phyloP scores from a whole-genome alignment of 2,113 vertebrate species.

The Onychorhynchus coronatus region DNA sequence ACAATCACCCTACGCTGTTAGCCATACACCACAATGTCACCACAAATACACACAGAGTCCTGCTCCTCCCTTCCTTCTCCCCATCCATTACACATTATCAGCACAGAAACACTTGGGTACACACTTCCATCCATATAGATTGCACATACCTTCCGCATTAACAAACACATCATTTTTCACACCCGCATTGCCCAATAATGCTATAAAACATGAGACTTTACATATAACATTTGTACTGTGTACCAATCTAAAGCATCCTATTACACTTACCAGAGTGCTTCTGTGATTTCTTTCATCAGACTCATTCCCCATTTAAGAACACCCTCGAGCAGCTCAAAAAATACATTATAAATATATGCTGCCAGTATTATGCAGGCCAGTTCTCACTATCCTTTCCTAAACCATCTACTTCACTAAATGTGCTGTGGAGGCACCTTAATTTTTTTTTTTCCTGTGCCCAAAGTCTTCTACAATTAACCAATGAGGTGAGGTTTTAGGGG shows the following conservation, averaged over 20 bases:
- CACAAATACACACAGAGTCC: background rate
- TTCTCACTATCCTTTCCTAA: background rate
- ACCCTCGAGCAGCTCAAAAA: background rate
- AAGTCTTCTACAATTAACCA: background rate
- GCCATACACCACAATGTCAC: background rate
- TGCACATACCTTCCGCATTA: background rate
- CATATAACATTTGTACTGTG: background rate
- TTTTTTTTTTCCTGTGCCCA: background rate
- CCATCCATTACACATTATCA: constrained; percentile 44
- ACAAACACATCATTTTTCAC: constrained; percentile 25
- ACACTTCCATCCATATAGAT: background rate
- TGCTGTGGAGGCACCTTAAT: background rate
- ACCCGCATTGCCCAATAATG: fast-evolving
- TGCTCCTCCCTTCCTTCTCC: background rate
- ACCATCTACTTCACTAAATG: background rate
- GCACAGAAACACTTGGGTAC: background rate
- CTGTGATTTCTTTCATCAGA: background rate
- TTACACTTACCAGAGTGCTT: background rate
- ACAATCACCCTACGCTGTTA: background rate
- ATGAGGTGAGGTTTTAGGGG: background rate
- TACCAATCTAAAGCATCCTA: background rate
- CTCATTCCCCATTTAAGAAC: background rate
- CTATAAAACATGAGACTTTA: background rate
- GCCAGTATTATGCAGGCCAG: background rate
- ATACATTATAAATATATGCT: background rate